phyloP scores from a whole-genome alignment of 2,797 vertebrate species.

The Hipposideros larvatus region DNA sequence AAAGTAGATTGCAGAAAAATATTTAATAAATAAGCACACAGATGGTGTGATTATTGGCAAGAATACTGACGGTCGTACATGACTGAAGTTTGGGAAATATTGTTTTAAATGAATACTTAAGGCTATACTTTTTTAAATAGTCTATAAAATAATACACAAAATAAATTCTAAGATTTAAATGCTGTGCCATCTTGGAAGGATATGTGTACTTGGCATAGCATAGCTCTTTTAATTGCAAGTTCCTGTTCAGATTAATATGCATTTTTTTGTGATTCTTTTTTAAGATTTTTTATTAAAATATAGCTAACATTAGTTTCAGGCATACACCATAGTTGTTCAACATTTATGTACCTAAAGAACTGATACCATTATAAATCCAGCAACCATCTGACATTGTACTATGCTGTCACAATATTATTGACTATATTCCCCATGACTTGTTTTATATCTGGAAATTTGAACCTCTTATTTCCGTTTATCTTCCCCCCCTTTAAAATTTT shows the following conservation, averaged over 20 bases:
- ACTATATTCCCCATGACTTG: no score
- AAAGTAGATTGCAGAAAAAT: background rate
- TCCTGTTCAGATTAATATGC: background rate
- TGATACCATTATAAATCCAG: no score
- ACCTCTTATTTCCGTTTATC: no score
- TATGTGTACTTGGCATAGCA: constrained; percentile 71
- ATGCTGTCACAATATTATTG: no score
- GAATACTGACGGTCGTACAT: background rate
- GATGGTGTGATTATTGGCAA: background rate
- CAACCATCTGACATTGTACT: no score
- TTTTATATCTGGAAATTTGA: no score
- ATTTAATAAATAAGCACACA: background rate
- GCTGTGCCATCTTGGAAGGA: background rate
- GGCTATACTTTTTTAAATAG: background rate
- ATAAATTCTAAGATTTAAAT: constrained; percentile 20
- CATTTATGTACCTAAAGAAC: no score
- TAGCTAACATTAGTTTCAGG: no score
- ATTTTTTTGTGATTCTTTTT: background rate
- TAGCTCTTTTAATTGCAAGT: background rate
- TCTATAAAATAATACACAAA: background rate
- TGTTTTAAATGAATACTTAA: background rate
- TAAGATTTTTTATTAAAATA: no score
- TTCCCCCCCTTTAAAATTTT: no score
- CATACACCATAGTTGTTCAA: no score
- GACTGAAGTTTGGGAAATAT: background rate